Evolutionary conservation across 2,797 vertebrate species (phyloP), one percentile per base, ranked within the genome.

Genomic region (Tiaroga cobitis): DNA sequence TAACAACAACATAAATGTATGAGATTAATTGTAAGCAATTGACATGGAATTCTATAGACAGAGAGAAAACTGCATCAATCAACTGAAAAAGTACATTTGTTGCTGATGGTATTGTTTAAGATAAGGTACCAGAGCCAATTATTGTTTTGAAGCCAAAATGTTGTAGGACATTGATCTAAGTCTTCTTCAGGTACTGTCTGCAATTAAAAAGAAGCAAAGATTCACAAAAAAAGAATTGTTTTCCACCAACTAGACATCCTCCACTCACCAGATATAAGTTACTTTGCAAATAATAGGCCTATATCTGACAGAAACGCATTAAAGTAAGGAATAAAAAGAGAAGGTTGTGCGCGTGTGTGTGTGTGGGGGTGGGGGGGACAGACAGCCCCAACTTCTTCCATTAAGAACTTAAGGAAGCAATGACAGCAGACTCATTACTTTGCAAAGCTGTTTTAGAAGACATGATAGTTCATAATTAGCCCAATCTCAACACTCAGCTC

Each of bases 381-480:
- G 26, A 83, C 68, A 67, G 32, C 39, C 16, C 37, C 70, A 68
- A 83, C 54, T 82, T 51, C 51, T 65, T 82, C 32, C 59, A 76
- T 11, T 43, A 51, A 79, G 19, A 78, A 82, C 39, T 70, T 46
- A 9, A 78, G 34, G 21, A 67, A 75, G 63, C 63, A 65, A 69
- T 49, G 54, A 81, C 67, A 73, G 51, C 13, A 15, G 32, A 46
- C 77, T 70, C 51, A 34, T 76, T 81, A 43, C 69, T 65, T 43
- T 86, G 75, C 75, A 32, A 77, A 75, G 49, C n/a, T 37, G 61
- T 80, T 84, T 72, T 72, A 81, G 85, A 81, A 32, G 9, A 78
- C 80, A 86, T 82, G 74, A 77, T 83, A 82, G 85, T 83, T 83
- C 69, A 82, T 89, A 83, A 83, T 89, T 83, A 88, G 82, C 70